A percentile compares a stretch with the other conserved stretches of the same genome.
Evolutionary conservation across 1,140 invertebrate species (phyloP).

Genomic region (Drosophila ficusphila): DNA sequence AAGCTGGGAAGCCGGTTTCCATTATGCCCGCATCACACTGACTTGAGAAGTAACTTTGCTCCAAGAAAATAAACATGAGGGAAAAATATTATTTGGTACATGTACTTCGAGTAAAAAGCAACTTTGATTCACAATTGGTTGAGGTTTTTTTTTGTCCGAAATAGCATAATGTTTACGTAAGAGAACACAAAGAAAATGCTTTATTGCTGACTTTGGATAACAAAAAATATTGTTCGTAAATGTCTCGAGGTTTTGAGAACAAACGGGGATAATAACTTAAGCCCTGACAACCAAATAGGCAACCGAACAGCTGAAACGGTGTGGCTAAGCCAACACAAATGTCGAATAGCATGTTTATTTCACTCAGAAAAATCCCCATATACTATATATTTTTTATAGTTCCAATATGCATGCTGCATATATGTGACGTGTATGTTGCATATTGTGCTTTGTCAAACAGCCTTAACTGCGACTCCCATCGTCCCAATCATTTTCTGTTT

Average conservation of each 20-base stretch:
- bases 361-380: neutral
- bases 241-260: neutral
- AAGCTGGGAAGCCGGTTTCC: slow-evolving; percentile 44
- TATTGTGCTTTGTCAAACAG: slow-evolving; percentile 9
- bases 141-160: neutral
- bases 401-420: slow-evolving; percentile 7
- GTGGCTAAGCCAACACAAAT: slow-evolving; percentile 16
- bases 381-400: neutral
- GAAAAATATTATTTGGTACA: too few species aligned
- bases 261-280: slow-evolving; percentile 12
- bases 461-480: slow-evolving; percentile 19
- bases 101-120: neutral
- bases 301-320: slow-evolving; percentile 24
- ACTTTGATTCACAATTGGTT: neutral
- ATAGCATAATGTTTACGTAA: neutral
- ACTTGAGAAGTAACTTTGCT: neutral
- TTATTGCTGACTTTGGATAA: neutral
- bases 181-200: neutral
- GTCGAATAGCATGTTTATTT: neutral
- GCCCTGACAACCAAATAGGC: neutral
- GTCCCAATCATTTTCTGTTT: slow-evolving; percentile 25
- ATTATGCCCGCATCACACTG: slow-evolving; percentile 4
- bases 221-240: neutral
- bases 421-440: neutral
- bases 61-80: neutral